Base-by-base conservation (phyloP, 2,888 invertebrate genomes). In the Volucella bombylans region DNA sequence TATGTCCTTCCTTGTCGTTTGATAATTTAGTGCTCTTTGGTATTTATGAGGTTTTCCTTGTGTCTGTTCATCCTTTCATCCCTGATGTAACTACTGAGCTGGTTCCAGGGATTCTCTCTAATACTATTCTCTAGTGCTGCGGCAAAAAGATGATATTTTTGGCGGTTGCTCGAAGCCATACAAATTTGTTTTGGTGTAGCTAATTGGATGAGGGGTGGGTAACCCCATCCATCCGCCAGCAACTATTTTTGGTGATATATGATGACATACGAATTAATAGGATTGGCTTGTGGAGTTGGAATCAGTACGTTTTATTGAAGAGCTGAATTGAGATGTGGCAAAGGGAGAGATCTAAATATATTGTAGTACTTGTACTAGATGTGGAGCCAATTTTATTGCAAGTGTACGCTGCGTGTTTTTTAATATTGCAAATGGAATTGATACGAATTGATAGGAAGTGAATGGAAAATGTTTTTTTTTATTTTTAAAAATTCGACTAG, bases 261-360 rank as follows among this genome's bases (percentile, higher is more conserved):
- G 85, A 81, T 85, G 85, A 85, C 85, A 85, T 18, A 81, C 76
- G 85, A 85, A 85, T 85, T 85, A 85, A 85, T 85, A 85, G 85
- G 85, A 85, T 85, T 85, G 80, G 72, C 76, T 85, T 81, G 76
- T 81, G 73, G 80, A 80, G 69, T 83, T 81, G 73, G 85, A 80
- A 65, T 83, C 59, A 54, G 62, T 45, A 43, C 50, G 45, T 15
- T 11, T 23, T 41, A 68, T 38, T 18, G 52, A 23, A 50, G 43
- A 23, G 14, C 38, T 23, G 23, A 4, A 23, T 23, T 23, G 23
- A 23, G 23, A 23, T 23, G 23, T 23, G 23, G 23, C 23, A 23
- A 23, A 43, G 41, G 31, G 57, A 59, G 45, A 9, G 31, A 67
- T 47, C 52, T 47, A 10, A n/a, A 80, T 74, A 3, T 4, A 3